Percentiles rank a stretch among this genome's conserved stretches.
Conservation (phyloP, 2,888 invertebrate species). For the Drosophila tripunctata region DNA sequence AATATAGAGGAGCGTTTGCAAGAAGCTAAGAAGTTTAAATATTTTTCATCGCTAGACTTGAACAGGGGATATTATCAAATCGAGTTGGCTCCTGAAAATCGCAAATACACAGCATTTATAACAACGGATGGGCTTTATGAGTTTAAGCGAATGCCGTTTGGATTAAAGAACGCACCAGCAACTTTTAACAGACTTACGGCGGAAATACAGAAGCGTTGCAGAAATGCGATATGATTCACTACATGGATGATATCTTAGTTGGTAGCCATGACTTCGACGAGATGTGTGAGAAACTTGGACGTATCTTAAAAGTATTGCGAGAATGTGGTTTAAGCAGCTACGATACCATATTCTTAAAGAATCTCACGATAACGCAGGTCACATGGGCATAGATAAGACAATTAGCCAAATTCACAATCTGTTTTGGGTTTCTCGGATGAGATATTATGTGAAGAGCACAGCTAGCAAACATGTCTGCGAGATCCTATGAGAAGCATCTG, state of each 20-base stretch:
- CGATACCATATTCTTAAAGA: background rate
- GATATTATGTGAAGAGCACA: background rate
- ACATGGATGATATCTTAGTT: too few species aligned
- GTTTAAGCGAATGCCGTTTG: background rate
- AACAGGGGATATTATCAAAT: background rate
- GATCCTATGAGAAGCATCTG: background rate
- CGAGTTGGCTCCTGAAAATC: background rate
- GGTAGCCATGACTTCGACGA: too few species aligned
- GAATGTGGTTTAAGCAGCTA: too few species aligned
- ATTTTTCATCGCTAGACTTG: background rate
- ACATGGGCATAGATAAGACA: background rate
- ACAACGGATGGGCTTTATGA: background rate
- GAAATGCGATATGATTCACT: too few species aligned
- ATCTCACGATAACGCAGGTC: background rate
- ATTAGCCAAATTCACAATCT: background rate
- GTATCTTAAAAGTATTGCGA: too few species aligned
- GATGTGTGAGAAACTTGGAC: too few species aligned
- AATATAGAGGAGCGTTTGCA: background rate
- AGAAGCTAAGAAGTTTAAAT: background rate
- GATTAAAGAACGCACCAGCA: background rate
- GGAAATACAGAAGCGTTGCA: too few species aligned
- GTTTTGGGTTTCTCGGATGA: background rate
- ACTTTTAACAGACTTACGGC: too few species aligned
- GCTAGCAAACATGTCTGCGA: slow-evolving; percentile 2
- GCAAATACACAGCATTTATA: background rate